Evolutionary conservation across 2,797 vertebrate species (phyloP).

Genomic region (Toxotes lorentzi): DNA sequence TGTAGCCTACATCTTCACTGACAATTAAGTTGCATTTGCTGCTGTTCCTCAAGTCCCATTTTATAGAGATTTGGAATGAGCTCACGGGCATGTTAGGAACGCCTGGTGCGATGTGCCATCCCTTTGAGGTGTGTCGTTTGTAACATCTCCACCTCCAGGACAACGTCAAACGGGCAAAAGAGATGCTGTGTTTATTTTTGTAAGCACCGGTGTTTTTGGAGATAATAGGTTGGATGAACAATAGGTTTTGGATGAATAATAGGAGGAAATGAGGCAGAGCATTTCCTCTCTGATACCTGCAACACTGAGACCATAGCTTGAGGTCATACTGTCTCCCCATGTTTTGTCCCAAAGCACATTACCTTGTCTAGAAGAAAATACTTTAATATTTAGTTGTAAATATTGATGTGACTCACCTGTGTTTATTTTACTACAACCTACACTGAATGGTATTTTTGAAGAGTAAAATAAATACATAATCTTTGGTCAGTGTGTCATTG

Average conservation of each 20-base stretch:
- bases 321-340: slow-evolving; percentile 1
- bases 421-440: background rate
- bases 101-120: slow-evolving; percentile 35
- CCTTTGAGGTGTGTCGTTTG: slow-evolving; percentile 56
- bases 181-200: slow-evolving; percentile 52
- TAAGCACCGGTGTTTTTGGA: slow-evolving; percentile 49
- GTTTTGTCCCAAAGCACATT: slow-evolving; percentile 23
- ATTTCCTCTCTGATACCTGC: slow-evolving; percentile 28
- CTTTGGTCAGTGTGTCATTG: background rate
- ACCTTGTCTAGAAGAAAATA: slow-evolving; percentile 9
- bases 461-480: background rate
- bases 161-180: slow-evolving; percentile 43
- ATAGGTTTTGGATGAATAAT: no score
- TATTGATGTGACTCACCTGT: background rate
- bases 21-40: slow-evolving; percentile 17
- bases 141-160: slow-evolving; percentile 52
- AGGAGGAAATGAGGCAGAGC: slow-evolving; percentile 47
- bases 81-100: slow-evolving; percentile 41
- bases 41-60: slow-evolving; percentile 22
- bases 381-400: background rate
- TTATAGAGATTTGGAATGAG: slow-evolving; percentile 36
- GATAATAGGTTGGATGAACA: no score
- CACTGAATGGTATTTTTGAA: background rate
- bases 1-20: slow-evolving; percentile 38
- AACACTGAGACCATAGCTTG: slow-evolving; percentile 33